Conservation (phyloP, 2,888 invertebrate species). For the Tribolium freemani region DNA sequence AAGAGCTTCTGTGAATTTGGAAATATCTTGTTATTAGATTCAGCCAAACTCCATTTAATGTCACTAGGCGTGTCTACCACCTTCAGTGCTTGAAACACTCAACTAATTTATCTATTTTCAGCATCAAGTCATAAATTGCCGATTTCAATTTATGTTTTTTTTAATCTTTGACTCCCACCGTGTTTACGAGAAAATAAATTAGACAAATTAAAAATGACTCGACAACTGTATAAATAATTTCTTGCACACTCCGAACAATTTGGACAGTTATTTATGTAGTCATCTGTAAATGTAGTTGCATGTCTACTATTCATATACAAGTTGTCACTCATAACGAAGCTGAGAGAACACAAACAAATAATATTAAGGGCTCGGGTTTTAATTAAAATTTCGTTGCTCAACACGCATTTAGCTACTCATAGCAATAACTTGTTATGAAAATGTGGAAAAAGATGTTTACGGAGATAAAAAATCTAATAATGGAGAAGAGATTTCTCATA, state of each 20-base stretch:
- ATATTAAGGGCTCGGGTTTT: background rate
- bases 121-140: background rate
- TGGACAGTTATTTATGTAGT: slow-evolving; percentile 20
- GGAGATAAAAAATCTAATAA: background rate
- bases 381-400: slow-evolving; percentile 6
- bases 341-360: background rate
- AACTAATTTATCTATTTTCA: background rate
- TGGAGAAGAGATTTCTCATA: background rate
- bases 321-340: slow-evolving; percentile 29
- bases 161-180: background rate
- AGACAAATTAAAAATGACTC: slow-evolving; percentile 28
- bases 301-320: slow-evolving; percentile 25
- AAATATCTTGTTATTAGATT: background rate
- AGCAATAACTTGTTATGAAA: background rate
- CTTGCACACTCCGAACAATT: slow-evolving; percentile 10
- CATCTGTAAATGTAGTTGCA: slow-evolving; percentile 26
- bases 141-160: background rate
- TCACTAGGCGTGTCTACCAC: background rate
- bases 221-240: slow-evolving; percentile 33
- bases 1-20: background rate
- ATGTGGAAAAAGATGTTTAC: background rate
- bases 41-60: background rate
- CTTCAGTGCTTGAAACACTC: background rate
- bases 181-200: background rate
- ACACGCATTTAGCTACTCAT: background rate